Percentiles rank a stretch among this genome's conserved stretches.
Evolutionary conservation across 1,140 invertebrate genomes (phyloP).

Genomic region (Thereuonema tuberculata): DNA sequence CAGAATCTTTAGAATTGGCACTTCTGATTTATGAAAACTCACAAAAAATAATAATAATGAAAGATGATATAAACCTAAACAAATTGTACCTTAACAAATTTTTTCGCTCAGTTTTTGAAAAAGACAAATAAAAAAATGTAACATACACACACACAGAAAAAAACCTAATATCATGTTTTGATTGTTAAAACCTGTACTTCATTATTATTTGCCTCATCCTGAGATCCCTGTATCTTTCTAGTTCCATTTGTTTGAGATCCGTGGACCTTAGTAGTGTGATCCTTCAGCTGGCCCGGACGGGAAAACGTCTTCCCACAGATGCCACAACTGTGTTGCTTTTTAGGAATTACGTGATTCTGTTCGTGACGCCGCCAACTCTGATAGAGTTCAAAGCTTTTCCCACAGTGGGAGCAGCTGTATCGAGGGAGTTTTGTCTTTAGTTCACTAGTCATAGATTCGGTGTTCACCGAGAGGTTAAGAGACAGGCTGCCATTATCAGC

Average conservation of each 20-base stretch:
- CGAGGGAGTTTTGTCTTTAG: not conserved
- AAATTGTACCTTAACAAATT: too few relatives aligned
- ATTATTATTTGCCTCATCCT: not conserved
- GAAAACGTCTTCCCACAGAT: not conserved
- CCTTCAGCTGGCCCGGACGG: not conserved
- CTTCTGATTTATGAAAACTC: too few relatives aligned
- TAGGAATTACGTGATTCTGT: not conserved
- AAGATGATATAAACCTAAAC: too few relatives aligned
- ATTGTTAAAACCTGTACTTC: not conserved
- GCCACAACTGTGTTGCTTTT: not conserved
- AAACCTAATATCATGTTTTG: not conserved
- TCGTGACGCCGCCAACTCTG: slow-evolving; percentile 3
- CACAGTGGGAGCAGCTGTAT: not conserved
- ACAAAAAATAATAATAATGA: too few relatives aligned
- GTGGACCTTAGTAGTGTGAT: not conserved
- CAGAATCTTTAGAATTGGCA: too few relatives aligned
- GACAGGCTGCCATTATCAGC: not conserved
- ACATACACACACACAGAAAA: too few relatives aligned
- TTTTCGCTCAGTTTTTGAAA: too few relatives aligned
- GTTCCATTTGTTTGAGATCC: too few relatives aligned
- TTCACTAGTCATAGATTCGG: not conserved
- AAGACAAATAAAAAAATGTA: too few relatives aligned
- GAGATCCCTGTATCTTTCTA: not conserved
- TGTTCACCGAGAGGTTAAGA: not conserved
- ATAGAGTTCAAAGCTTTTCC: not conserved